Conservation (phyloP, 2,113 vertebrate species). For the Trinectes maculatus region DNA sequence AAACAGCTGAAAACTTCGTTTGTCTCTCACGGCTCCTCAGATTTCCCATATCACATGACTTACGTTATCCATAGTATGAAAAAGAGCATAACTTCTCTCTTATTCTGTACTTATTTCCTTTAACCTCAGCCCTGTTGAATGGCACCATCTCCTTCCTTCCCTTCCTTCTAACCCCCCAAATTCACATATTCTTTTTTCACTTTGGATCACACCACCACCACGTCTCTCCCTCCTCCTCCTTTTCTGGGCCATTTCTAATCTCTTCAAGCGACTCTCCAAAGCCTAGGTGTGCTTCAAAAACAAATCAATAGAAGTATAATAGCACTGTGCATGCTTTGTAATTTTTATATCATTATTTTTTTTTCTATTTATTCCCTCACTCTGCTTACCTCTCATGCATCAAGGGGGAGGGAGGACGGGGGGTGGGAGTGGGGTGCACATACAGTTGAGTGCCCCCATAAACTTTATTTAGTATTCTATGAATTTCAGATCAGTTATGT, state of each 20-base stretch:
- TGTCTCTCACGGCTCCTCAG: background rate
- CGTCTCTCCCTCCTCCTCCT: constrained; percentile 39
- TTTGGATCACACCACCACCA: constrained; percentile 8
- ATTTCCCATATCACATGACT: constrained; percentile 2
- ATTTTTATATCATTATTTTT: constrained; percentile 99
- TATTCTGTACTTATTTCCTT: constrained; percentile 2
- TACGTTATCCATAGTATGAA: background rate
- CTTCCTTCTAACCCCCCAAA: constrained; percentile 33
- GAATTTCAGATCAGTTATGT: constrained; percentile 99
- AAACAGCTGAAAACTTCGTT: too few relatives aligned
- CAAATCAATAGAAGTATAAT: constrained; percentile 99
- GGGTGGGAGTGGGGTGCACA: constrained; percentile 5
- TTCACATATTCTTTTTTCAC: constrained; percentile 27
- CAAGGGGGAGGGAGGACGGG: constrained; percentile 60
- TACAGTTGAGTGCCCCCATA: constrained; percentile 91
- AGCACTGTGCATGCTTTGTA: constrained; percentile 95
- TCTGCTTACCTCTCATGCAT: constrained; percentile 87
- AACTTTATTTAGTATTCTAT: constrained; percentile 99
- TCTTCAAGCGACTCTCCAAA: constrained; percentile 80
- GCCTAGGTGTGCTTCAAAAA: constrained; percentile 96
- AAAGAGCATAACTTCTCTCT: background rate
- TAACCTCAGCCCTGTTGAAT: constrained; percentile 22
- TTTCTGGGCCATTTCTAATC: constrained; percentile 75
- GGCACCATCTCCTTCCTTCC: constrained; percentile 1
- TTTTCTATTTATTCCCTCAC: constrained; percentile 80